phyloP scores from a whole-genome alignment of 2,797 vertebrate genomes.

The Sebastolobus altivelis region DNA sequence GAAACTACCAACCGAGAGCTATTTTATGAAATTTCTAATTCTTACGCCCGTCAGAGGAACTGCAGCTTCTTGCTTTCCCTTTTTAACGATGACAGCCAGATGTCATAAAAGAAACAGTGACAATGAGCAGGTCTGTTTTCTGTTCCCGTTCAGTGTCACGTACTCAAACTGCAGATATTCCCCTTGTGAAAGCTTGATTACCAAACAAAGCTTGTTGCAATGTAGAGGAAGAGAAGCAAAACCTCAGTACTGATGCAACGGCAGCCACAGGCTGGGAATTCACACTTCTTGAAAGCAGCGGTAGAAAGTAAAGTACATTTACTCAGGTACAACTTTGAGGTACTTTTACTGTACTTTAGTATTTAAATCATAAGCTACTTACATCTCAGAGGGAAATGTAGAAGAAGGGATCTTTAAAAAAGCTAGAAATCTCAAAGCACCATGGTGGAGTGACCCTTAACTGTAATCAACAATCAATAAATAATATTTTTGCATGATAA shows the following conservation, averaged over 20 bases:
- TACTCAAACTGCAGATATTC: background rate
- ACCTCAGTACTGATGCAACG: slow-evolving; percentile 33
- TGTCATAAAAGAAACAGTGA: background rate
- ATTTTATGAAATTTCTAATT: background rate
- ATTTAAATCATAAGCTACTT: background rate
- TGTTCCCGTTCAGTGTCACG: slow-evolving; percentile 36
- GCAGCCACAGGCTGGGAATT: background rate
- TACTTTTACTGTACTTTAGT: background rate
- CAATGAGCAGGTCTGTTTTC: background rate
- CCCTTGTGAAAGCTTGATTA: slow-evolving; percentile 41
- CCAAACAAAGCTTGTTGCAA: slow-evolving; percentile 35
- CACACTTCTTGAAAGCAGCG: background rate
- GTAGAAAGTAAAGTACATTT: background rate
- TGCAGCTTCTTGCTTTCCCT: background rate
- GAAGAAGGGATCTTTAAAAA: too few relatives aligned
- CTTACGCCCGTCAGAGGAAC: background rate
- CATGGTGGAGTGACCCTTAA: too few relatives aligned
- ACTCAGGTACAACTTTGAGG: background rate
- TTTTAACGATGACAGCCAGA: background rate
- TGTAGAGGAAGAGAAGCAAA: slow-evolving; percentile 30
- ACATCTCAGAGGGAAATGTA: background rate
- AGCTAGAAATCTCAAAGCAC: too few relatives aligned
- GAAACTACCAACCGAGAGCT: background rate
- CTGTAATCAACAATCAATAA: too few relatives aligned
- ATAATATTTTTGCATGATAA: too few relatives aligned